Evolutionary conservation across 2,888 invertebrate genomes (phyloP), one percentile per base, ranked within the genome.

Genomic region (Spisula solida): DNA sequence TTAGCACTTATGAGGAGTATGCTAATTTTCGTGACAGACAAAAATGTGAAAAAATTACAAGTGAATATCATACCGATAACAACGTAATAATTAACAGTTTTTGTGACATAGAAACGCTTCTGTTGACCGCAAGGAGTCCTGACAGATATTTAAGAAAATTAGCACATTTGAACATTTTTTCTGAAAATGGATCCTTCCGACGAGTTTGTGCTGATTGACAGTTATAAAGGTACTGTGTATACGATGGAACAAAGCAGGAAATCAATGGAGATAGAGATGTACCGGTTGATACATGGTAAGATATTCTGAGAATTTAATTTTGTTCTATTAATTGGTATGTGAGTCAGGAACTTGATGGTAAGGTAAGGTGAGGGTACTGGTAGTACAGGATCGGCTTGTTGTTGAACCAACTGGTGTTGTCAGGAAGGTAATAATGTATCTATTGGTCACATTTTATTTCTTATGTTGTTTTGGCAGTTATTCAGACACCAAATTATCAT

Each of bases 151-250:
- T 66, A 6, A 8, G 18, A 70, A 84, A 78, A 51, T 16, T 47
- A 48, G 78, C 25, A 20, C 29, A 31, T 34, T 60, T 6, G 60
- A 66, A 66, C 60, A 66, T 66, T 66, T 10, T n/a, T 66, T 25
- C 25, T 48, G 31, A 85, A 10, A 47, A 91, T 88, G 86, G 92
- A 90, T n/a, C 89, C 89, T 14, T 84, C 86, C 16, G 92, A 92
- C 81, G 92, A 92, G 25, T 92, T 92, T 87, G 92, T 92, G 87
- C 55, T 92, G 47, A 91, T 92, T 47, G 91, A 91, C 66, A 88
- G 81, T 70, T 85, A 89, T 20, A 86, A 88, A 81, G 92, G 92
- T 34, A 82, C 85, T 31, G 75, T 89, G 6, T 92, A 84, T 41
- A 91, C 91, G 14, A 88, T 92, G 92, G 92, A 92, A 75, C 88